Evolutionary conservation across 2,113 vertebrate genomes (phyloP), one percentile per base, ranked within the genome.

Genomic region (Ammodytes marinus): DNA sequence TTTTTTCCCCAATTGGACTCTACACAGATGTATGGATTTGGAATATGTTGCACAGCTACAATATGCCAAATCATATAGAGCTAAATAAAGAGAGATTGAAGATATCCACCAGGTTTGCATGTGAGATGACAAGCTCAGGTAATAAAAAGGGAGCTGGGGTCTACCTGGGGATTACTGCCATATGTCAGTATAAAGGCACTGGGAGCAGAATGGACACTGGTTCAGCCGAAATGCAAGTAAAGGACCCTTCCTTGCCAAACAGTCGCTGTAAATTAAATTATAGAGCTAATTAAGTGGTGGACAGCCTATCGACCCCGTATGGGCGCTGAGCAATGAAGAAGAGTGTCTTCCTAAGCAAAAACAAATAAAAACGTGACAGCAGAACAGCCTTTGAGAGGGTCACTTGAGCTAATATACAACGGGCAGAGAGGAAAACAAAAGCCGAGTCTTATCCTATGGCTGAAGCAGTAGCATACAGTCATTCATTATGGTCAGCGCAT

Each of bases 141-240:
- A 45, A 74, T 2, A 10, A 68, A 27, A 11, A 43, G 37, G 65
- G 46, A 54, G 69, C 55, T 58, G 8, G 55, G 49, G 27, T 76
- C 55, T 78, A 82, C 79, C 80, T 15, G 82, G 77, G 55, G 14
- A 83, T 73, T 83, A 74, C 78, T 52, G 81, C 40, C 66, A 72
- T 71, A 60, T 72, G 74, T 63, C 71, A 77, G 59, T 67, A 77
- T 80, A 47, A 73, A 74, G 68, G 54, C 69, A 74, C 37, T 40
- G 70, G 27, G 46, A 82, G 67, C 65, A 82, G 67, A 80, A 46
- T 77, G 74, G 74, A 86, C 82, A 63, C 14, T 15, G 71, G 47
- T 66, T 73, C 73, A 67, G 46, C 53, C 50, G 47, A 73, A 49
- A 72, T 52, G 52, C 45, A 64, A 70, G 19, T 27, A 42, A 54